Evolutionary conservation across 2,888 invertebrate species (phyloP).

Genomic region (Phania funesta): DNA sequence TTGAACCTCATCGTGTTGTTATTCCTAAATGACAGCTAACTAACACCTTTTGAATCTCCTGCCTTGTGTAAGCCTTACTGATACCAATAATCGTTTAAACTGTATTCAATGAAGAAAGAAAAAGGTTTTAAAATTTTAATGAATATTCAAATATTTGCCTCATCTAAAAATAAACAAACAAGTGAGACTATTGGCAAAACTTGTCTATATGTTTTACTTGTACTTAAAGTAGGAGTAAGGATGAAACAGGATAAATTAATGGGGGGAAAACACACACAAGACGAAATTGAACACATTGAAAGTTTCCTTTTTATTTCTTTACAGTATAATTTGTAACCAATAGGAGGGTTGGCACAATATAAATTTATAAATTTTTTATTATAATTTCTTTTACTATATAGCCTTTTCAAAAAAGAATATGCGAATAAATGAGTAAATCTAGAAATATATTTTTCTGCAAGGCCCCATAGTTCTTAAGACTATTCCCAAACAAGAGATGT

Average conservation of each 20-base stretch:
- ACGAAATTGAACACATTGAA: slow-evolving; percentile 24
- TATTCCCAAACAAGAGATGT: no score
- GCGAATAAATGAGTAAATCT: no score
- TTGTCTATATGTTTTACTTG: not conserved
- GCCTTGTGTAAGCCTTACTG: not conserved
- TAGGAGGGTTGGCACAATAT: no score
- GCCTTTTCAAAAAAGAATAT: no score
- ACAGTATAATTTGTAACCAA: not conserved
- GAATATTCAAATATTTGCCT: slow-evolving; percentile 38
- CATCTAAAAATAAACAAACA: not conserved
- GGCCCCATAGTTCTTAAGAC: no score
- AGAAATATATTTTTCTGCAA: no score
- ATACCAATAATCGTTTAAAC: slow-evolving; percentile 1
- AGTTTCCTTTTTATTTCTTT: not conserved
- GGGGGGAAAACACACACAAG: not conserved
- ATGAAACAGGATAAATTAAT: not conserved
- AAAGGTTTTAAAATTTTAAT: slow-evolving; percentile 1
- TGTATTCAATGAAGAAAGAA: slow-evolving; percentile 1
- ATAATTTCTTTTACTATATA: not conserved
- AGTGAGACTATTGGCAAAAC: not conserved
- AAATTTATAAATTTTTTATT: not conserved
- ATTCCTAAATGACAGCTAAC: not conserved
- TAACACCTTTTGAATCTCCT: not conserved
- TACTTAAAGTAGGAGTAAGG: not conserved
- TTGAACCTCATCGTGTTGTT: not conserved